Evolutionary conservation across 2,888 invertebrate genomes (phyloP).

Genomic region (Erebia aethiops): DNA sequence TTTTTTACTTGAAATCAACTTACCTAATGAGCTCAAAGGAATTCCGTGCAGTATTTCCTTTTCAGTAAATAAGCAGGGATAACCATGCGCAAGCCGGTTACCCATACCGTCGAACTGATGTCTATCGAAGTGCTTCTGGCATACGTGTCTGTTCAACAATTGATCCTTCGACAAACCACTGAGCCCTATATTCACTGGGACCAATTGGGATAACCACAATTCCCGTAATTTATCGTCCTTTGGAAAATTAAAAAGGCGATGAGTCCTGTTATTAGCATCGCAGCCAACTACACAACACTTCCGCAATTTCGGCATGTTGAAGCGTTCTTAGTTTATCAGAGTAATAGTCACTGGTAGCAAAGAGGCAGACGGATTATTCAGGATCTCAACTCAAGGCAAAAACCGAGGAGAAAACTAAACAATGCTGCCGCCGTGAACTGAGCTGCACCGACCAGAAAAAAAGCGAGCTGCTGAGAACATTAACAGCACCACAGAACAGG

Average conservation of each 20-base stretch:
- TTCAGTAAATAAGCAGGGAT: constrained; percentile 35
- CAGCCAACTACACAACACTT: constrained; percentile 43
- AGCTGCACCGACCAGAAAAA: neutral
- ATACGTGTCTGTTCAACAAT: too few species aligned
- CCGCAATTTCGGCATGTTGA: neutral
- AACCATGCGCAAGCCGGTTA: constrained; percentile 30
- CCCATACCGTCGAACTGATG: too few species aligned
- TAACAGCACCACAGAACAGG: too few species aligned
- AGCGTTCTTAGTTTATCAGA: neutral
- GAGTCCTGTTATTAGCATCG: constrained; percentile 36
- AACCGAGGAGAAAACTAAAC: too few species aligned
- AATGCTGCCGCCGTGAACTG: neutral
- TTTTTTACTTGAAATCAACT: neutral
- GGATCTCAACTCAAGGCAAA: too few species aligned
- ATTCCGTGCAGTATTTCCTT: constrained; percentile 29
- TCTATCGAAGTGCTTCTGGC: too few species aligned
- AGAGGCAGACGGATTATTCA: too few species aligned
- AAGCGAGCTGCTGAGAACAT: too few species aligned
- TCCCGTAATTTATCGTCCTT: constrained; percentile 35
- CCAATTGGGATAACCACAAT: constrained; percentile 41
- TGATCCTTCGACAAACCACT: too few species aligned
- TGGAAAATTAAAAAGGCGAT: constrained; percentile 38
- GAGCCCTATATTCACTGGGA: too few species aligned
- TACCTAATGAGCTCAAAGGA: constrained; percentile 20
- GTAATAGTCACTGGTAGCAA: too few species aligned